Conservation (phyloP, 2,797 vertebrate species). For the Falco novaeseelandiae region DNA sequence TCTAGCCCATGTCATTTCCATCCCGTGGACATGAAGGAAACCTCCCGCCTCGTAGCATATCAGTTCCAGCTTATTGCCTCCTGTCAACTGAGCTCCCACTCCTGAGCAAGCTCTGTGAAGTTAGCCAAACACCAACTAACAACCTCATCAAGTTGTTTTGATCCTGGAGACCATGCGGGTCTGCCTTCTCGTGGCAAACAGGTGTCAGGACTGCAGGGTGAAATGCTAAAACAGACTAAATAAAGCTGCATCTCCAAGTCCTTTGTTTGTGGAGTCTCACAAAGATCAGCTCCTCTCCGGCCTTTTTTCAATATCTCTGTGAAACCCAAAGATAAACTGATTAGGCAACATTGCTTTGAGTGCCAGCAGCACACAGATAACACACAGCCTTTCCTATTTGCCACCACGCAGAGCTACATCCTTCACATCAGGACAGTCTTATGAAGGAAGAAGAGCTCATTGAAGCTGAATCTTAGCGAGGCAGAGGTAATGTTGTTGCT, state of each 20-base stretch:
- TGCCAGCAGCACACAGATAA: constrained; percentile 28
- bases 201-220: background rate
- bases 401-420: background rate
- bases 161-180: background rate
- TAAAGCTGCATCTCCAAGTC: background rate
- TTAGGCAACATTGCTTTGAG: constrained; percentile 18
- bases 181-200: background rate
- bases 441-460: background rate
- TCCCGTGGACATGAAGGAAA: background rate
- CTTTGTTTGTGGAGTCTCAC: background rate
- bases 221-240: background rate
- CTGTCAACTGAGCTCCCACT: background rate
- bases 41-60: rapidly evolving
- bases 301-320: background rate
- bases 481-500: constrained; percentile 12
- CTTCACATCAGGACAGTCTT: background rate
- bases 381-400: background rate
- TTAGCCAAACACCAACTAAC: background rate
- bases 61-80: background rate
- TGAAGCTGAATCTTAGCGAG: background rate
- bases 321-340: constrained; percentile 57
- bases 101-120: background rate
- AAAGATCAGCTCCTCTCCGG: background rate
- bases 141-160: background rate
- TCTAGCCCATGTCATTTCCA: background rate